Percentiles rank a stretch among this genome's conserved stretches.
These are phyloP conservation scores for Drosophila punjabiensis DNA, from an alignment of 1,140 invertebrate genomes.

Conservation along the genomic window DNA sequence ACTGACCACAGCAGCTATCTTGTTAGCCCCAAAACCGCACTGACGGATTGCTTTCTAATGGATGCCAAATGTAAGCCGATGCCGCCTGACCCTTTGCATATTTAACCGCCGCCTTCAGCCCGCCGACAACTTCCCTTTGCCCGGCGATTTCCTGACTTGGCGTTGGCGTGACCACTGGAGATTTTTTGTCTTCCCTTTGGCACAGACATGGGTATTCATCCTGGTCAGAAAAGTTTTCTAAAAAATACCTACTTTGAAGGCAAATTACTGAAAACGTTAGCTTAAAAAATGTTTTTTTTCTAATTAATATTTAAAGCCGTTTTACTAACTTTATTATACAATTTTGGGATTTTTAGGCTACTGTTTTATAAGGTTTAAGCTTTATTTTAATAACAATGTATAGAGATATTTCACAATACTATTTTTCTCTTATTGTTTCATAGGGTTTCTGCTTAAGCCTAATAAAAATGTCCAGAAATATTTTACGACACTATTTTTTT, in stretches of 20 bases:
- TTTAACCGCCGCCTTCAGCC: neutral
- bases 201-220: constrained; percentile 31
- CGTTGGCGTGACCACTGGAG: constrained; percentile 69
- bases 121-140: neutral
- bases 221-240: neutral
- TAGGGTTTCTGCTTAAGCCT: too few relatives aligned
- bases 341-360: neutral
- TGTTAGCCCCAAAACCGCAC: constrained; percentile 72
- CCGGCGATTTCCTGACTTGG: constrained; percentile 19
- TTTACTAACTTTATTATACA: neutral
- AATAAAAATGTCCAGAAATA: neutral
- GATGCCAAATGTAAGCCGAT: constrained; percentile 65
- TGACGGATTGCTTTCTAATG: constrained; percentile 83
- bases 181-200: constrained; percentile 13
- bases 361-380: too few relatives aligned
- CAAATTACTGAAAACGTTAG: neutral
- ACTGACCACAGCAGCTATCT: constrained; percentile 56
- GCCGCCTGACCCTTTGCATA: constrained; percentile 68
- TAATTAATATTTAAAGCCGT: neutral
- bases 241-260: neutral
- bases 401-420: too few relatives aligned
- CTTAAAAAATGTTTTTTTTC: neutral
- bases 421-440: too few relatives aligned
- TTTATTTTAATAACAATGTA: too few relatives aligned
- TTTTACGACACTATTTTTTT: neutral